Conservation (phyloP, 2,797 vertebrate genomes). For the Rhadinocentrus ornatus region DNA sequence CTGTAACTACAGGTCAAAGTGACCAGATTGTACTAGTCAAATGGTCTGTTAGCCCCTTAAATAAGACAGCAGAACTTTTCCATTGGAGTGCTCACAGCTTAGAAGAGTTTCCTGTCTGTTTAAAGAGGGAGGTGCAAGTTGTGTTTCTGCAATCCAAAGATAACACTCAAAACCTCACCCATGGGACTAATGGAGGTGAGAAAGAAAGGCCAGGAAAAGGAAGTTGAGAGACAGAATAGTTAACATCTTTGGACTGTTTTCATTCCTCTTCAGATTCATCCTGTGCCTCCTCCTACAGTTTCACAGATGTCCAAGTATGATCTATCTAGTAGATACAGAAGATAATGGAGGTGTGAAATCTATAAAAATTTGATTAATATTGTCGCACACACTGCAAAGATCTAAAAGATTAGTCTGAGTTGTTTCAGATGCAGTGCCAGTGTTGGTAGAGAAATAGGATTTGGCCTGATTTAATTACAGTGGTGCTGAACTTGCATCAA, state of each 20-base stretch:
- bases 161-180: slow-evolving; percentile 67
- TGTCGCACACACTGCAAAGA: slow-evolving; percentile 3
- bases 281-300: slow-evolving; percentile 15
- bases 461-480: slow-evolving; percentile 45
- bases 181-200: slow-evolving; percentile 45
- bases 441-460: slow-evolving; percentile 21
- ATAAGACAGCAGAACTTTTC: slow-evolving; percentile 26
- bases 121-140: slow-evolving; percentile 23
- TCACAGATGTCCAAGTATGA: slow-evolving; percentile 16
- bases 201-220: slow-evolving; percentile 70
- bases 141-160: slow-evolving; percentile 70
- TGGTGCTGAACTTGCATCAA: slow-evolving; percentile 41
- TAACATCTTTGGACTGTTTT: slow-evolving; percentile 46
- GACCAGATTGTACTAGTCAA: slow-evolving; percentile 27
- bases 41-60: slow-evolving; percentile 56
- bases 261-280: slow-evolving; percentile 52
- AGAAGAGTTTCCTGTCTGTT: slow-evolving; percentile 66
- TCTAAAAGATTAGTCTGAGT: slow-evolving; percentile 12
- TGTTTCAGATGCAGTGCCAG: slow-evolving; percentile 13
- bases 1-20: slow-evolving; percentile 24
- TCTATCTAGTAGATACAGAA: slow-evolving; percentile 1
- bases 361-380: slow-evolving; percentile 9
- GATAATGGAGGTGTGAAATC: slow-evolving; percentile 3
- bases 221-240: slow-evolving; percentile 57
- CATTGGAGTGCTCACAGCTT: slow-evolving; percentile 30